A percentile compares a stretch with the other conserved stretches of the same genome.
Evolutionary conservation across 1,140 invertebrate species (phyloP).

Genomic region (Drosophila ogumai): DNA sequence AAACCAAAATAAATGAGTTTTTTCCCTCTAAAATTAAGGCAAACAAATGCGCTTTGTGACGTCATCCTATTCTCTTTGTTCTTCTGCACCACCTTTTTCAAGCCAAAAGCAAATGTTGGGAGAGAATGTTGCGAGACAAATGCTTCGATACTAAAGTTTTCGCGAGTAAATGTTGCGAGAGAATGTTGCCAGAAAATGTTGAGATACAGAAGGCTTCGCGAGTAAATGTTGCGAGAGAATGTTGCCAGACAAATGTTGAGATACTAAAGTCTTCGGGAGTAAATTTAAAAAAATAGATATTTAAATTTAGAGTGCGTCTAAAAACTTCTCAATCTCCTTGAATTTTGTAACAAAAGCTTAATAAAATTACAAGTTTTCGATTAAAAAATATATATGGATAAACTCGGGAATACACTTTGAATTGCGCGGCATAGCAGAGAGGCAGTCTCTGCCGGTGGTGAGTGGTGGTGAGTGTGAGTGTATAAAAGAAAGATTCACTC

Average conservation of each 20-base stretch:
- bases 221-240: not conserved
- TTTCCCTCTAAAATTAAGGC: not conserved
- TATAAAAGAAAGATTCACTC: no score
- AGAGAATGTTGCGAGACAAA: not conserved
- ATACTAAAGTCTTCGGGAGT: no score
- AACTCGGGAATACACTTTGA: no score
- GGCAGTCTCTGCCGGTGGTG: no score
- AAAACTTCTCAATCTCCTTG: no score
- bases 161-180: not conserved
- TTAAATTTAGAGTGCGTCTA: no score
- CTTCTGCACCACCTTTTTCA: not conserved
- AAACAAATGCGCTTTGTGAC: not conserved
- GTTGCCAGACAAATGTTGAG: not conserved
- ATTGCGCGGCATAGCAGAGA: no score
- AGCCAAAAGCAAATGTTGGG: not conserved
- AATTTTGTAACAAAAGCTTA: no score
- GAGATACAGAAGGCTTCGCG: not conserved
- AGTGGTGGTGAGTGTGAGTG: no score
- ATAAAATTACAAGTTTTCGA: no score
- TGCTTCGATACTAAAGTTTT: not conserved
- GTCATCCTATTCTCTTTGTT: not conserved
- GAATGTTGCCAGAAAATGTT: slow-evolving; percentile 2
- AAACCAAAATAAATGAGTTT: not conserved
- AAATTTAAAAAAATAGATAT: not conserved
- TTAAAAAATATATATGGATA: no score